Conservation (phyloP, 2,797 vertebrate species). For the Acipenser oxyrinchus region DNA sequence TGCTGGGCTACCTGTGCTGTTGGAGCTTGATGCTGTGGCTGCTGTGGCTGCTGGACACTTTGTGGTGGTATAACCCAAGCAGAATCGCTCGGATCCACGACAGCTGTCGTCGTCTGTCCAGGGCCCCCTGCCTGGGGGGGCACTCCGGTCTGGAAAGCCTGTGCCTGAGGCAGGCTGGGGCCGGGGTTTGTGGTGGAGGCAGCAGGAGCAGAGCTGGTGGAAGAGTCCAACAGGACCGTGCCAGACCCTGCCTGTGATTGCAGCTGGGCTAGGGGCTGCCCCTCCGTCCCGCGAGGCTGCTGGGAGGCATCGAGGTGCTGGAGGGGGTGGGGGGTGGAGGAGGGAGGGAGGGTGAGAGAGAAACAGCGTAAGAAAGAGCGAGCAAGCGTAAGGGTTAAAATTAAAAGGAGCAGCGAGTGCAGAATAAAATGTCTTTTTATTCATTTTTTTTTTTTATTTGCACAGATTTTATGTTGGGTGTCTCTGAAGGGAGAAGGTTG, state of each 20-base stretch:
- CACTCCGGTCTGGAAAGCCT: slow-evolving; percentile 53
- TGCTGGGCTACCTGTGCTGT: slow-evolving; percentile 16
- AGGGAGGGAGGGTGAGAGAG: slow-evolving; percentile 24
- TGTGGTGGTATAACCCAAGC: slow-evolving; percentile 47
- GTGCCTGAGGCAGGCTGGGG: slow-evolving; percentile 28
- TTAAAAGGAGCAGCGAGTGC: slow-evolving; percentile 36
- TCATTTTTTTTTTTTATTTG: no score
- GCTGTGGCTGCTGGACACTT: slow-evolving; percentile 48
- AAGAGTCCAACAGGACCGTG: slow-evolving; percentile 23
- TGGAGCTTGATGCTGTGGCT: slow-evolving; percentile 15
- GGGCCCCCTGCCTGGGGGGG: slow-evolving; percentile 45
- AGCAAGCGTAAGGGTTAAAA: slow-evolving; percentile 54
- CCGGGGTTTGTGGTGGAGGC: neutral
- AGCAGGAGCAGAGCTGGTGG: slow-evolving; percentile 10
- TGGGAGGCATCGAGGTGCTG: slow-evolving; percentile 57
- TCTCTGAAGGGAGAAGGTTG: no score
- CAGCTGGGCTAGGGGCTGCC: slow-evolving; percentile 19
- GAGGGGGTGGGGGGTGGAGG: slow-evolving; percentile 33
- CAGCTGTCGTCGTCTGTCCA: slow-evolving; percentile 24
- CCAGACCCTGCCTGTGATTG: neutral
- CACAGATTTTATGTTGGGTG: no score
- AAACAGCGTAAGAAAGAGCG: slow-evolving; percentile 38
- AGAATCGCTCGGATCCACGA: slow-evolving; percentile 2
- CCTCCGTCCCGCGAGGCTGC: slow-evolving; percentile 19
- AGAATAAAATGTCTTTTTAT: no score